These are phyloP conservation scores for Pan troglodytes DNA, from an alignment of 2,113 vertebrate genomes.

Conservation along the genomic window NHGRI_mPanTro3-v2.1_pri NC_072398.2:146521001-146521500, in stretches of 20 bases:
- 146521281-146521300: conserved; percentile 4
- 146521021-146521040: conserved; percentile 17
- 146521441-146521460: not conserved
- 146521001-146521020: not conserved
- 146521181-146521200: conserved; percentile 19
- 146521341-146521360: not conserved
- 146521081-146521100: not conserved
- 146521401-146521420: not conserved
- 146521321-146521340: not conserved
- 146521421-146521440: not conserved
- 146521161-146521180: not conserved
- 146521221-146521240: not conserved
- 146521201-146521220: not conserved
- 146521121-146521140: not conserved
- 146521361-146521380: not conserved
- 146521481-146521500: conserved; percentile 4
- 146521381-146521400: not conserved
- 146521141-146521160: conserved; percentile 23
- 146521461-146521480: not conserved
- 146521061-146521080: not conserved
- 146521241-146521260: not conserved
- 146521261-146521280: conserved; percentile 27
- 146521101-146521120: not conserved
- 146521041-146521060: not conserved
- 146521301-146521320: not conserved